Percentiles rank a stretch among this genome's conserved stretches.
Evolutionary conservation across 2,113 vertebrate species (phyloP).

Genomic region (Catagonus wagneri): DNA sequence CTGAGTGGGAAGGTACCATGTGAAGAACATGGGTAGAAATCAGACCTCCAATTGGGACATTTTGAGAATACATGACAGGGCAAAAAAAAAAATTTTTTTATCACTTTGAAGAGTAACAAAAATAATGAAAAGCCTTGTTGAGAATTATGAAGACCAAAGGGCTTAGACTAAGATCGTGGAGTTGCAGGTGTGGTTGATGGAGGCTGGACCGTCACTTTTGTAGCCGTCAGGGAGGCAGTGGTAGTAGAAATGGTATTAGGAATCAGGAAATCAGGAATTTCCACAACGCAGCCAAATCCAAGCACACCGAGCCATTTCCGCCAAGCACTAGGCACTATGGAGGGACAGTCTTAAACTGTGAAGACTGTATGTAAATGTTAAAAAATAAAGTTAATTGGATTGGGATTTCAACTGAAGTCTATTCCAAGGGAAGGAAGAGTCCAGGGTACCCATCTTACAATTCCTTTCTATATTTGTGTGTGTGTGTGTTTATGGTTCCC

Average conservation of each 20-base stretch:
- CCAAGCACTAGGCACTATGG: not conserved
- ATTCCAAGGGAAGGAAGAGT: conserved; percentile 42
- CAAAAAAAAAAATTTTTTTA: too few relatives aligned
- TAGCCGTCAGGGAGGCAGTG: not conserved
- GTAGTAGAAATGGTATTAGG: not conserved
- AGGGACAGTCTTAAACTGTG: not conserved
- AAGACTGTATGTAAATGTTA: not conserved
- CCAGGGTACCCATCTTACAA: not conserved
- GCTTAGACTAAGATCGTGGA: not conserved
- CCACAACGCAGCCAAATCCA: not conserved
- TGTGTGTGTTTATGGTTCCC: not conserved
- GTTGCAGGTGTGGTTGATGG: not conserved
- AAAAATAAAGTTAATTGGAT: conserved; percentile 2
- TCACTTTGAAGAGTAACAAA: not conserved
- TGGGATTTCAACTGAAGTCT: not conserved
- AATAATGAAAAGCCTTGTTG: conserved; percentile 10
- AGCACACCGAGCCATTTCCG: not conserved
- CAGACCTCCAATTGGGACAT: not conserved
- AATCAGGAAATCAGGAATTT: not conserved
- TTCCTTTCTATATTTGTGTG: not conserved
- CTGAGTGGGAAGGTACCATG: not conserved
- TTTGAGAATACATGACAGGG: not conserved
- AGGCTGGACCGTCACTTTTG: not conserved
- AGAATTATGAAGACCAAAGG: not conserved
- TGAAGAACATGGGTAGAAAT: not conserved